These are phyloP conservation scores for Luperina testacea DNA, from an alignment of 2,888 invertebrate species.

Conservation along the genomic window DNA sequence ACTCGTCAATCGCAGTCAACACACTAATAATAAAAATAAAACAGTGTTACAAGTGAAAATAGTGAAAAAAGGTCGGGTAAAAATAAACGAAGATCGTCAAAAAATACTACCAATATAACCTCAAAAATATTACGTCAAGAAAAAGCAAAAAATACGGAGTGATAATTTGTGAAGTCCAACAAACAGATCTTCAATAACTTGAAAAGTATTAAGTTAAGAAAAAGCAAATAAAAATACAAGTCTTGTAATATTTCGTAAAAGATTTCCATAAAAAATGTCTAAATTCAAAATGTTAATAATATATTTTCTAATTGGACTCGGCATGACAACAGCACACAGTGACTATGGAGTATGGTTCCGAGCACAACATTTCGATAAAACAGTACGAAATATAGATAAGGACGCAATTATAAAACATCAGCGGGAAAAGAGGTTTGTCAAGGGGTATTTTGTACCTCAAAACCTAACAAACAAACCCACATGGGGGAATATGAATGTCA, in stretches of 20 bases:
- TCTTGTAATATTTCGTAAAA: neutral
- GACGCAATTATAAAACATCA: neutral
- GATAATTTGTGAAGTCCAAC: neutral
- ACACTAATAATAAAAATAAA: neutral
- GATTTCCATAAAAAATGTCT: neutral
- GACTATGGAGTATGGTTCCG: slow-evolving; percentile 4
- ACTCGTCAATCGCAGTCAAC: too few relatives aligned
- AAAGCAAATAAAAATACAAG: neutral
- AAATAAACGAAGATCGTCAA: too few relatives aligned
- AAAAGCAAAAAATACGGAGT: neutral
- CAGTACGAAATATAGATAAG: slow-evolving; percentile 17
- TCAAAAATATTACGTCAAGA: neutral
- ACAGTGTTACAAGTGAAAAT: neutral
- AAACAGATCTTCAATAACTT: neutral
- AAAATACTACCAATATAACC: neutral
- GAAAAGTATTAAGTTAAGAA: neutral
- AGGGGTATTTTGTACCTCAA: neutral
- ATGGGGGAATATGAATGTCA: neutral
- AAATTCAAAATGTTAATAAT: slow-evolving; percentile 28
- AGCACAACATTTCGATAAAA: slow-evolving; percentile 18
- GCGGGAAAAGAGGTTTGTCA: slow-evolving; percentile 10
- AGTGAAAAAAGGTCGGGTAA: neutral
- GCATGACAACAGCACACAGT: neutral
- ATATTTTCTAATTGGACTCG: slow-evolving; percentile 10
- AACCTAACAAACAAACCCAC: neutral